Conservation (phyloP, 2,113 vertebrate genomes). For the Tupaia tana region DNA sequence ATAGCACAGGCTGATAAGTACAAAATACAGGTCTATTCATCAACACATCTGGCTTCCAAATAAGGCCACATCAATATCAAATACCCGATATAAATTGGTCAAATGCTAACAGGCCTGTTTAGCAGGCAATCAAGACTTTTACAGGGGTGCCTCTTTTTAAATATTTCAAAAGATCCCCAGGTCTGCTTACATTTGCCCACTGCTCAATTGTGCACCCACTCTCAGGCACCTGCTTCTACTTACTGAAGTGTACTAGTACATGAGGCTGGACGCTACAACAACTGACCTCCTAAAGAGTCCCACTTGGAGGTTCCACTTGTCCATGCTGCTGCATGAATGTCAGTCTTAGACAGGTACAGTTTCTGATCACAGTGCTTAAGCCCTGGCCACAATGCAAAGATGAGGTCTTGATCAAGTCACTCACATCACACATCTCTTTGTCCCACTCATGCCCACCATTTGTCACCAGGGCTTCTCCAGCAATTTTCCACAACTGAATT, state of each 20-base stretch:
- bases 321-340: not conserved
- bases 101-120: not conserved
- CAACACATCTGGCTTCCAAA: not conserved
- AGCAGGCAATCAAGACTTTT: slow-evolving; percentile 10
- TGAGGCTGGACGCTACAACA: not conserved
- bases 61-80: not conserved
- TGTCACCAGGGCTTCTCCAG: not conserved
- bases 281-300: not conserved
- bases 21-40: not conserved
- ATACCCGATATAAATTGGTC: not conserved
- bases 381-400: not conserved
- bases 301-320: not conserved
- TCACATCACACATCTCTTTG: not conserved
- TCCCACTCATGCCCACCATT: not conserved
- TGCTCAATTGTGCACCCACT: not conserved
- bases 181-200: not conserved
- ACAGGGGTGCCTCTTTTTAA: not conserved
- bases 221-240: not conserved
- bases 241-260: not conserved
- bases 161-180: not conserved
- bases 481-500: slow-evolving; percentile 1
- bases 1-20: not conserved
- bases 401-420: not conserved
- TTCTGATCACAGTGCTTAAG: not conserved
- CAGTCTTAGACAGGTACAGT: not conserved